Conservation (phyloP, 2,797 vertebrate species). For the Chelon auratus region DNA sequence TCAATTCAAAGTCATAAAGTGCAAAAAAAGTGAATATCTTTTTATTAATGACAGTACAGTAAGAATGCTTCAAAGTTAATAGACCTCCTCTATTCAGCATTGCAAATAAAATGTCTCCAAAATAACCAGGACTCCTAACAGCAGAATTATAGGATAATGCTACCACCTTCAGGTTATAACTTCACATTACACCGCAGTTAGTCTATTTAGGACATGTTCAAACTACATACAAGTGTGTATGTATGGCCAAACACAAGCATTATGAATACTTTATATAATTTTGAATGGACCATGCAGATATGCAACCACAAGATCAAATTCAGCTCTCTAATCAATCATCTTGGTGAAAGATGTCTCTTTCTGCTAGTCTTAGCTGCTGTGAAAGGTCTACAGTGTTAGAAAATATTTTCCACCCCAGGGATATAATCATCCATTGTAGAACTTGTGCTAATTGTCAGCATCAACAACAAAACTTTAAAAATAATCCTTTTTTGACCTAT, state of each 20-base stretch:
- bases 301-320: background rate
- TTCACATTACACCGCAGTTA: slow-evolving; percentile 22
- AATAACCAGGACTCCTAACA: background rate
- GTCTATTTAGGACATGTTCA: background rate
- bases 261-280: background rate
- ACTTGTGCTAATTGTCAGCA: slow-evolving; percentile 18
- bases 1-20: slow-evolving; percentile 43
- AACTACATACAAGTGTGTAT: slow-evolving; percentile 4
- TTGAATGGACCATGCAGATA: background rate
- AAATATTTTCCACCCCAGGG: background rate
- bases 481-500: slow-evolving; percentile 7
- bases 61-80: slow-evolving; percentile 16
- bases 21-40: slow-evolving; percentile 52
- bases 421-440: slow-evolving; percentile 4
- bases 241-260: background rate
- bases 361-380: background rate
- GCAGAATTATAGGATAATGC: slow-evolving; percentile 9
- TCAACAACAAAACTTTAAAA: background rate
- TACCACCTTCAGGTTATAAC: slow-evolving; percentile 32
- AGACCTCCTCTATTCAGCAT: slow-evolving; percentile 3
- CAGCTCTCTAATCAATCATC: background rate
- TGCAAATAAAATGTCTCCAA: background rate
- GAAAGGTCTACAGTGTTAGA: background rate
- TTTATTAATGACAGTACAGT: slow-evolving; percentile 58
- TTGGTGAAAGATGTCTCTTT: background rate